Evolutionary conservation across 1,140 invertebrate species (phyloP), one percentile per base, ranked within the genome.

Genomic region (Drosophila gunungcola): DNA sequence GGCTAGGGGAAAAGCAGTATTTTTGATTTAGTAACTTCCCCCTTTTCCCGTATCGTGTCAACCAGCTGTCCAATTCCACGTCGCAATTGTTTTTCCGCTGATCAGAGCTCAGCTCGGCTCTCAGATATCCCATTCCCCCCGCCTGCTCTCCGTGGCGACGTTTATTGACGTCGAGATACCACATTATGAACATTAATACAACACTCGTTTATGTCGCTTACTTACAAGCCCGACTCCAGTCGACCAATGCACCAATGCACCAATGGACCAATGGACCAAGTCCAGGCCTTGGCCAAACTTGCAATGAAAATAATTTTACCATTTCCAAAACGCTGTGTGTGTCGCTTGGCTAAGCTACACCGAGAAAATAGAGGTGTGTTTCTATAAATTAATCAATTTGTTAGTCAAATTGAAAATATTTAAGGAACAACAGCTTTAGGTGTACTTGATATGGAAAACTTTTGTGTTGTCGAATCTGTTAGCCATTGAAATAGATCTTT

Each of bases 101-200:
- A 52, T 65, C 63, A 39, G 29, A 36, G 13, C 51, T 42, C n/a
- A 57, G 32, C 41, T n/a, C n/a, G 27, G 64, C 51, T 27, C 9
- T 12, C 7, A 39, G 29, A 29, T 52, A 65, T 64, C 49, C 42
- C 67, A 7, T 10, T 38, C n/a, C 25, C 46, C 29, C 11, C 12
- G 51, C 29, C 29, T 51, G 29, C 45, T 46, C 38, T 51, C 11
- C 36, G 52, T 69, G 78, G 80, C 89, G 89, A 91, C 89, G 89
- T 91, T 91, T 91, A 91, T 91, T 91, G 89, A 91, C 89, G 89
- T 91, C 73, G 83, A 78, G 83, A 91, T 91, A 91, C 89, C 89
- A 91, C 89, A 90, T 91, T 91, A 91, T 91, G 89, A 91, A 91
- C 89, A 91, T 91, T 91, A 91, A 91, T 88, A 82, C 89, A 91